Base-by-base conservation (phyloP, 2,113 vertebrate genomes). In the Cephalopterus ornatus region DNA sequence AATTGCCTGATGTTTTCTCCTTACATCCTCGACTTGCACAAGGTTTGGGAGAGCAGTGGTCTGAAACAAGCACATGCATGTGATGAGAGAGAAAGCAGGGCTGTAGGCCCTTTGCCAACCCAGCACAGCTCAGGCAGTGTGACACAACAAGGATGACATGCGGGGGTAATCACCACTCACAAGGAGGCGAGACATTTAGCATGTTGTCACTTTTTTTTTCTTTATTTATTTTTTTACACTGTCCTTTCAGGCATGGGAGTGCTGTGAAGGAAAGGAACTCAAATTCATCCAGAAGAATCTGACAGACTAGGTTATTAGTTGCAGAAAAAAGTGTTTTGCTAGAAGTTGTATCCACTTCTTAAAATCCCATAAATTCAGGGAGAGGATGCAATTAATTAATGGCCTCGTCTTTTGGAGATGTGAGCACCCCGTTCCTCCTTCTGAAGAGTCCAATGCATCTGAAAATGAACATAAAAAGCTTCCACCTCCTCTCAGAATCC, bases 91-190 rank as follows among this genome's bases (percentile, higher is more conserved):
- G 8, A 47, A 84, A 63, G 39, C 0, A 0, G 15, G 20, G 12
- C 39, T 61, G 42, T 6, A 3, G 0, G 2, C 15, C 33, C 23
- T 61, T 61, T 24, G 30, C 6, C 23, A 41, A 27, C 21, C 30
- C 52, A 55, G 77, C 42, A n/a, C 1, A 0, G 7, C 47, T 59
- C 0, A 0, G 58, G 58, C 58, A 88, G 39, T 0, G 0, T 30
- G 56, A 56, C 37, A 49, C 10, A 30, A 33, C 0, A 0, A 85
- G 47, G 61, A 32, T 33, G 5, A 47, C 27, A 7, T 0, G 11
- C 47, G 13, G 53, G 56, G 35, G 18, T 62, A 35, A 74, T 39
- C 0, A 1, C 28, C 73, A 17, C 50, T 78, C n/a, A 18, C 0
- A 0, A 67, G 71, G 33, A 91, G 26, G 28, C 0, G 0, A 20